Evolutionary conservation across 2,797 vertebrate species (phyloP), one percentile per base, ranked within the genome.

Genomic region (Gymnoscopelus microlampas): DNA sequence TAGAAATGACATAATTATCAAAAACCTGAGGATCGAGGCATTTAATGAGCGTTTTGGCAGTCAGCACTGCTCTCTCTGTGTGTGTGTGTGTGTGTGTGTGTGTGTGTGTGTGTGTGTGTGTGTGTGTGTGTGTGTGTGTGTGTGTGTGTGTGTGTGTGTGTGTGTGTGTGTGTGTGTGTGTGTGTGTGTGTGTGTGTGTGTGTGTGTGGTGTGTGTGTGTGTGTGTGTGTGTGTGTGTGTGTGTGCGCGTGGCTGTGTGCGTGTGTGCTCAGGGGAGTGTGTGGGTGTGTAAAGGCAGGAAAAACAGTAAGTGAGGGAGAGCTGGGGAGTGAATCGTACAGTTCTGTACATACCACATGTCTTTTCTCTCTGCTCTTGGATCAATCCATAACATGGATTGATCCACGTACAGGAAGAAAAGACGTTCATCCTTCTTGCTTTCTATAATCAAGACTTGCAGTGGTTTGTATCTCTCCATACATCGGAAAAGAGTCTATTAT

Each of bases 401-500:
- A 44, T 10, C 39, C 39, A 44, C 10, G 39, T 44, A 44, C 2
- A 7, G 5, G 10, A 44, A 44, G 8, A 44, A 44, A 44, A 44
- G 7, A 23, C 74, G 63, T 78, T 62, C 71, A 47, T 68, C 68
- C 70, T 66, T 67, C 76, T 60, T 76, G 70, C 60, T 74, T 56
- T 70, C 47, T 55, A 50, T 63, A 77, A 75, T 79, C 66, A 72
- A 51, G 50, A 35, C 13, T 6, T 2, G 74, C 19, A 19, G 71
- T 83, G 78, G 70, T 81, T 80, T 76, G 67, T 76, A 78, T 88
- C 75, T 88, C 75, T 82, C 35, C 69, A 79, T 83, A 75, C 61
- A 86, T 85, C 78, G 86, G 71, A 70, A 82, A 69, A 73, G 74
- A 83, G 63, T 77, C 74, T 19, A 15, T 44, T 68, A 65, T 73